Evolutionary conservation across 2,113 vertebrate species (phyloP).

Genomic region (Trachemys scripta): DNA sequence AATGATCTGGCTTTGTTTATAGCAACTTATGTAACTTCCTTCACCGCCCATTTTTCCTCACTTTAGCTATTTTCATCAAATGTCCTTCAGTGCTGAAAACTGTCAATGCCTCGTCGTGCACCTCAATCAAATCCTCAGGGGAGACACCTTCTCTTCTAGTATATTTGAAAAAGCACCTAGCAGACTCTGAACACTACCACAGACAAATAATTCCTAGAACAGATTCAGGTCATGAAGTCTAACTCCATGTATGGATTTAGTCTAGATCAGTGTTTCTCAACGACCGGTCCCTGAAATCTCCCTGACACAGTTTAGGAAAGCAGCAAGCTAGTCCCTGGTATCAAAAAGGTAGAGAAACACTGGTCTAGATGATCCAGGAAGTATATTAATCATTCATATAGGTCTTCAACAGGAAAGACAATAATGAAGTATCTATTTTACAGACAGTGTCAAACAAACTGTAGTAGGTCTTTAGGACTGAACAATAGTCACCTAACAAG

Average conservation of each 20-base stretch:
- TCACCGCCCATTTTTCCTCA: background rate
- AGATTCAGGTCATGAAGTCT: background rate
- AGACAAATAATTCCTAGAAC: background rate
- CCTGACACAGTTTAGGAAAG: no score
- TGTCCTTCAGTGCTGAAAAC: background rate
- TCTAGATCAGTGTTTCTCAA: background rate
- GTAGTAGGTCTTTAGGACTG: background rate
- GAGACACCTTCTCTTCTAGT: background rate
- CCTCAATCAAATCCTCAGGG: background rate
- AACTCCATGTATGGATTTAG: background rate
- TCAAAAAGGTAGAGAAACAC: background rate
- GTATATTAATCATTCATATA: background rate
- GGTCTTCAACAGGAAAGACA: background rate
- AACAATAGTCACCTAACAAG: background rate
- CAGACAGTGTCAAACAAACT: background rate
- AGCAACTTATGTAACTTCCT: background rate
- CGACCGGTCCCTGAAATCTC: no score
- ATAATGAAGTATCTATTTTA: background rate
- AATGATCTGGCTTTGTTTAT: background rate
- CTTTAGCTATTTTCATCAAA: background rate
- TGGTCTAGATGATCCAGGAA: background rate
- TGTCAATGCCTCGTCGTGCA: no score
- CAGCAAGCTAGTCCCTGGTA: background rate
- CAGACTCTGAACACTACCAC: background rate
- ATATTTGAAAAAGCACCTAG: background rate